Evolutionary conservation across 2,797 vertebrate species (phyloP).

Genomic region (Malurus splendens): DNA sequence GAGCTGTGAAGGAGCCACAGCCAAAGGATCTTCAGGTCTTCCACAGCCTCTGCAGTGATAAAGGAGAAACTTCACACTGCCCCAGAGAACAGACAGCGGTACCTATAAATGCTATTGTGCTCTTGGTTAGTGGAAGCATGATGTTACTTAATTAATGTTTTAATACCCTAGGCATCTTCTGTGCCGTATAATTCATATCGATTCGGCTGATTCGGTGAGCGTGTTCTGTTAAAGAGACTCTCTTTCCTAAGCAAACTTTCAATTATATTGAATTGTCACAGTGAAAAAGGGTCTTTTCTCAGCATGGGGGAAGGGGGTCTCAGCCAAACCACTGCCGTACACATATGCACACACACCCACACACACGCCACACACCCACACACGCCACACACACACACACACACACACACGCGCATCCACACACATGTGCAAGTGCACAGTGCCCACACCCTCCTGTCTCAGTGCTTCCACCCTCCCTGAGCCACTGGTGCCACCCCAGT

Average conservation of each 20-base stretch:
- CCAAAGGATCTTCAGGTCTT: neutral
- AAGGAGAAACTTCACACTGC: neutral
- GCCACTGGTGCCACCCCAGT: neutral
- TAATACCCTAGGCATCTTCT: slow-evolving; percentile 61
- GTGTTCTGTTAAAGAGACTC: slow-evolving; percentile 58
- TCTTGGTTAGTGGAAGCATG: slow-evolving; percentile 57
- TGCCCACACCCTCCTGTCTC: neutral
- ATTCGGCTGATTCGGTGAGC: slow-evolving; percentile 39
- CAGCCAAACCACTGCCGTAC: neutral
- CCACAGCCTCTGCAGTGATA: neutral
- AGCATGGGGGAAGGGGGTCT: neutral
- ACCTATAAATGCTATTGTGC: slow-evolving; percentile 42
- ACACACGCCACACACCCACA: neutral
- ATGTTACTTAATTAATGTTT: slow-evolving; percentile 66
- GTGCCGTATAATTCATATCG: slow-evolving; percentile 54
- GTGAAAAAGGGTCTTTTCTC: slow-evolving; percentile 12
- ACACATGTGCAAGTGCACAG: rapidly evolving
- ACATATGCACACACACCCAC: neutral
- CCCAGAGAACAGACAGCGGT: neutral
- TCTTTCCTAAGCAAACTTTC: slow-evolving; percentile 59
- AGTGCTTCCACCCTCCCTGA: neutral
- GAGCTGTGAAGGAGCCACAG: neutral
- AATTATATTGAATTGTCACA: slow-evolving; percentile 60
- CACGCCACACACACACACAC: neutral
- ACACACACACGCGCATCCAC: neutral